phyloP scores from a whole-genome alignment of 2,113 vertebrate genomes.

The Aegithalos caudatus region DNA sequence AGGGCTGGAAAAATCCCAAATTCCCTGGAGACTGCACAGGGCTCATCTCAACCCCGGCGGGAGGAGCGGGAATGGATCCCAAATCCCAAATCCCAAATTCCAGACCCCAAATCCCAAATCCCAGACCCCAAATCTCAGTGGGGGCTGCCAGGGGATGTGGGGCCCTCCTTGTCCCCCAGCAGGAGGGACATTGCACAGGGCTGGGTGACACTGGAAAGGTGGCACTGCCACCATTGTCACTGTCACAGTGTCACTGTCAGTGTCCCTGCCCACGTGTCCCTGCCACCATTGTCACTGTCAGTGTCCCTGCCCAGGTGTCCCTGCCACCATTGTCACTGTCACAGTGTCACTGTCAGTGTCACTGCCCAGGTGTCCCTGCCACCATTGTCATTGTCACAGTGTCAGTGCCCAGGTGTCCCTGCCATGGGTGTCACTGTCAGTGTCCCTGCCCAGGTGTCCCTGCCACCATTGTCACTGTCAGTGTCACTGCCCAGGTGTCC shows the following conservation, averaged over 20 bases:
- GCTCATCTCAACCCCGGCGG: too few relatives aligned
- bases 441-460: background rate
- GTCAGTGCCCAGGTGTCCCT: too few relatives aligned
- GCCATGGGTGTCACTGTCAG: background rate
- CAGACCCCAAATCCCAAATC: background rate
- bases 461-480: too few relatives aligned
- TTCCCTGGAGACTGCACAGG: too few relatives aligned
- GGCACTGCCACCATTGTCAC: too few relatives aligned
- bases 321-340: background rate
- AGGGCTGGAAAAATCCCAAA: background rate
- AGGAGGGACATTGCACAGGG: background rate
- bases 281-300: too few relatives aligned
- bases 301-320: too few relatives aligned
- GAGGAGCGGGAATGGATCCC: too few relatives aligned
- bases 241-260: too few relatives aligned
- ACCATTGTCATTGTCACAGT: too few relatives aligned
- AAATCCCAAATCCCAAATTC: background rate
- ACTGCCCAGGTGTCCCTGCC: background rate
- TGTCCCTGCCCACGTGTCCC: accelerated
- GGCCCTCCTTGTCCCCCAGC: background rate
- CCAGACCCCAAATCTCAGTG: background rate
- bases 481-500: accelerated
- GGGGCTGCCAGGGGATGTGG: background rate
- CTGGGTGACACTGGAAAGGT: background rate
- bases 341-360: background rate